Conservation (phyloP, 2,797 vertebrate species). For the Chaunax sp. region DNA sequence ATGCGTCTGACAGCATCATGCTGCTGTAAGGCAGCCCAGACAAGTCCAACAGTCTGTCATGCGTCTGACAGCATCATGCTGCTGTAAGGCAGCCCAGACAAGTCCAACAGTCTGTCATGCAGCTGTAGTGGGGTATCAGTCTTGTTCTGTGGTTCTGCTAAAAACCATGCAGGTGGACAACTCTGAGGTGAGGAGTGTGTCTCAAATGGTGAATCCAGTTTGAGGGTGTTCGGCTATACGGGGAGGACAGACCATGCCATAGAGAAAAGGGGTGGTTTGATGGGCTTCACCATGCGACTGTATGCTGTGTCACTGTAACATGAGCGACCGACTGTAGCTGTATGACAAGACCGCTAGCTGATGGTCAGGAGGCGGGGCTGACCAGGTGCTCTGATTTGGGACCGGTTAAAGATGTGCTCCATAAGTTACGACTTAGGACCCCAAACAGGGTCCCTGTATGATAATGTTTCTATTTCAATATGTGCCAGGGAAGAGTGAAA, state of each 20-base stretch:
- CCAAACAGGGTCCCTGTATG: background rate
- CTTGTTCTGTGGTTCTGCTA: slow-evolving; percentile 25
- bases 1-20: slow-evolving; percentile 58
- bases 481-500: background rate
- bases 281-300: slow-evolving; percentile 44
- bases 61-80: slow-evolving; percentile 59
- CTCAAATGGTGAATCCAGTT: slow-evolving; percentile 13
- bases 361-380: background rate
- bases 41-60: slow-evolving; percentile 43
- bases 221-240: background rate
- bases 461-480: background rate
- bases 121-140: slow-evolving; percentile 12
- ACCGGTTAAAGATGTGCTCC: background rate
- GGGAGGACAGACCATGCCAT: slow-evolving; percentile 35
- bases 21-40: slow-evolving; percentile 30
- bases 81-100: slow-evolving; percentile 23
- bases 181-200: slow-evolving; percentile 1
- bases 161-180: slow-evolving; percentile 53
- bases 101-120: slow-evolving; percentile 51
- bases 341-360: background rate
- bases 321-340: slow-evolving; percentile 16
- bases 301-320: slow-evolving; percentile 8
- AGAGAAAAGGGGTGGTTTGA: slow-evolving; percentile 11
- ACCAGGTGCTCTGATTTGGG: background rate
- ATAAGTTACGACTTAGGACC: background rate